Conservation (phyloP, 2,113 vertebrate species). For the Calidris pugnax region DNA sequence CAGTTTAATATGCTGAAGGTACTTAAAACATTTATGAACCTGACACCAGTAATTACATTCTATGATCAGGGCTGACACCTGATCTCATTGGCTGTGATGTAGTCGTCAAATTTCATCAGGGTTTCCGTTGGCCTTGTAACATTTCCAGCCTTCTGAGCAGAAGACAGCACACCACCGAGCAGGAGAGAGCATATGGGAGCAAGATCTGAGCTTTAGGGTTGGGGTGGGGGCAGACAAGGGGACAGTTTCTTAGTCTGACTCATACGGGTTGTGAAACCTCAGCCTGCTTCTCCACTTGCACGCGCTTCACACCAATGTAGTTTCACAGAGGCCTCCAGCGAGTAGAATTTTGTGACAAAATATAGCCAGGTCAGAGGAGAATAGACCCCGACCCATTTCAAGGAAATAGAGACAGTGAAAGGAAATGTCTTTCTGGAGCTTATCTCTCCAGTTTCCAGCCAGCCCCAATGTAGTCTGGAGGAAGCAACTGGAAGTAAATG, state of each 20-base stretch:
- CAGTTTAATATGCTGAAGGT: neutral
- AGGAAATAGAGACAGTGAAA: neutral
- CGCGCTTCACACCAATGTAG: fast-evolving
- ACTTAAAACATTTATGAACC: neutral
- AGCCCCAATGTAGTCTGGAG: fast-evolving
- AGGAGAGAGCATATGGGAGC: neutral
- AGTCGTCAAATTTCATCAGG: neutral
- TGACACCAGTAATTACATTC: neutral
- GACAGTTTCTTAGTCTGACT: neutral
- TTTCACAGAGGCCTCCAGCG: neutral
- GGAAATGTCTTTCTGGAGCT: neutral
- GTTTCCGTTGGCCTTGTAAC: neutral
- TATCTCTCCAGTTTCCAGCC: neutral
- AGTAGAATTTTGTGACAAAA: neutral
- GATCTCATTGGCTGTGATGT: neutral
- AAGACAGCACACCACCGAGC: neutral
- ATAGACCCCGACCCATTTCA: fast-evolving
- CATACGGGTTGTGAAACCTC: neutral
- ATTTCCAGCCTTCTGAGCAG: neutral
- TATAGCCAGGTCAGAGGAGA: neutral
- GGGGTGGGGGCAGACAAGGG: neutral
- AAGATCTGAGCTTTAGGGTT: neutral
- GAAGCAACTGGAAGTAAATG: neutral
- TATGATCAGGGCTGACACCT: neutral
- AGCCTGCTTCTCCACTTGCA: neutral